phyloP scores from a whole-genome alignment of 2,888 invertebrate species.

The Meandrusa payeni region DNA sequence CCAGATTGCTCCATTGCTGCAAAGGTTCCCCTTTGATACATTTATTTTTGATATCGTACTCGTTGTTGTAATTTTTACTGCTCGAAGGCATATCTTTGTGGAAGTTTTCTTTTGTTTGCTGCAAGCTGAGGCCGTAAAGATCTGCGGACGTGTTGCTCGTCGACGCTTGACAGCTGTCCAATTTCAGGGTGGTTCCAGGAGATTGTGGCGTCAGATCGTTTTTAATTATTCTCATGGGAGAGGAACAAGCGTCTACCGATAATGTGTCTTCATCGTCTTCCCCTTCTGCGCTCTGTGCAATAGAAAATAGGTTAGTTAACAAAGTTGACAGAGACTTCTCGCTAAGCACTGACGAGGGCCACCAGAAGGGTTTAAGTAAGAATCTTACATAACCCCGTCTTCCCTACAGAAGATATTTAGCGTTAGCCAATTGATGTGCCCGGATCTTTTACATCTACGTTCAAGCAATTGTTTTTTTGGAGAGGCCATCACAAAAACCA shows the following conservation, averaged over 20 bases:
- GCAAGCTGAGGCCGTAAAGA: constrained; percentile 57
- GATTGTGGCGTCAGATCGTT: constrained; percentile 60
- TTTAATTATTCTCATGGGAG: constrained; percentile 55
- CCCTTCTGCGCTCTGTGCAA: constrained; percentile 67
- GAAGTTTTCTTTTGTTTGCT: constrained; percentile 61
- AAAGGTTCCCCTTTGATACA: constrained; percentile 48
- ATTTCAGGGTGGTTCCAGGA: constrained; percentile 31
- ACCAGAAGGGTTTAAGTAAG: too few relatives aligned
- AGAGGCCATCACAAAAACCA: too few relatives aligned
- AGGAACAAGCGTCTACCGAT: constrained; percentile 72
- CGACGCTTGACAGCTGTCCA: constrained; percentile 43
- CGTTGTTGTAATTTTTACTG: constrained; percentile 65
- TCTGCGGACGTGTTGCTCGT: constrained; percentile 46
- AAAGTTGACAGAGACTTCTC: too few relatives aligned
- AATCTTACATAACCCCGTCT: too few relatives aligned
- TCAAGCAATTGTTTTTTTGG: too few relatives aligned
- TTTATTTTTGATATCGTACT: constrained; percentile 51
- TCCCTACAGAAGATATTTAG: too few relatives aligned
- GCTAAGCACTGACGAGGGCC: too few relatives aligned
- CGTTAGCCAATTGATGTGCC: too few relatives aligned
- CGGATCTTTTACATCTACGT: too few relatives aligned
- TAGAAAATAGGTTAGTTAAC: too few relatives aligned
- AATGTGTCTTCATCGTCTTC: constrained; percentile 82
- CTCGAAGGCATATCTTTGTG: constrained; percentile 68
- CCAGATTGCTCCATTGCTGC: constrained; percentile 44